Evolutionary conservation across 1,140 invertebrate species (phyloP).

Genomic region (Arion vulgaris): DNA sequence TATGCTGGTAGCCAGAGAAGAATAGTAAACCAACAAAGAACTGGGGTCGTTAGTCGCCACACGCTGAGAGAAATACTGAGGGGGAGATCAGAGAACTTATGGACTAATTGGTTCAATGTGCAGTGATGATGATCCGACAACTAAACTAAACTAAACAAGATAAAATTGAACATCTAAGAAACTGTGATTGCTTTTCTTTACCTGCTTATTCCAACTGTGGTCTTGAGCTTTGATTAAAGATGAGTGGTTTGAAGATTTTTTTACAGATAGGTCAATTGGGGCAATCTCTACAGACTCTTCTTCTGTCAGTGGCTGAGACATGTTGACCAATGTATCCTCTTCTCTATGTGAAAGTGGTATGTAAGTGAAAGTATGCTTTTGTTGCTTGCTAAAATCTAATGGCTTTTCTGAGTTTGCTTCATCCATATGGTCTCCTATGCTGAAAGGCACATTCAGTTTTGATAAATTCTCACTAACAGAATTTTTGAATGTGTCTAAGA

Average conservation of each 20-base stretch:
- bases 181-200: too few species aligned
- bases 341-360: not conserved
- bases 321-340: not conserved
- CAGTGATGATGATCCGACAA: too few species aligned
- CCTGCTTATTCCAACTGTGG: not conserved
- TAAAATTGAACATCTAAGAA: too few species aligned
- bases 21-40: too few species aligned
- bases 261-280: constrained; percentile 27
- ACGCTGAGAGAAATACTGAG: too few species aligned
- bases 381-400: constrained; percentile 27
- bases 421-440: not conserved
- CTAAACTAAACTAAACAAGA: too few species aligned
- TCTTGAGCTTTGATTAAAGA: not conserved
- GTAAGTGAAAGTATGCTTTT: not conserved
- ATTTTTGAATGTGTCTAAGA: not conserved
- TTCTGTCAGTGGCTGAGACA: not conserved
- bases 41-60: too few species aligned
- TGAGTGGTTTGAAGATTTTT: not conserved
- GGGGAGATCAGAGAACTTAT: too few species aligned
- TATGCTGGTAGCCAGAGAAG: too few species aligned
- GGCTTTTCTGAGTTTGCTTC: not conserved
- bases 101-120: too few species aligned
- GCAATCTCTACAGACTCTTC: not conserved
- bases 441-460: not conserved
- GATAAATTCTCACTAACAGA: not conserved